Evolutionary conservation across 2,113 vertebrate genomes (phyloP).

Genomic region (Datnioides undecimradiatus): DNA sequence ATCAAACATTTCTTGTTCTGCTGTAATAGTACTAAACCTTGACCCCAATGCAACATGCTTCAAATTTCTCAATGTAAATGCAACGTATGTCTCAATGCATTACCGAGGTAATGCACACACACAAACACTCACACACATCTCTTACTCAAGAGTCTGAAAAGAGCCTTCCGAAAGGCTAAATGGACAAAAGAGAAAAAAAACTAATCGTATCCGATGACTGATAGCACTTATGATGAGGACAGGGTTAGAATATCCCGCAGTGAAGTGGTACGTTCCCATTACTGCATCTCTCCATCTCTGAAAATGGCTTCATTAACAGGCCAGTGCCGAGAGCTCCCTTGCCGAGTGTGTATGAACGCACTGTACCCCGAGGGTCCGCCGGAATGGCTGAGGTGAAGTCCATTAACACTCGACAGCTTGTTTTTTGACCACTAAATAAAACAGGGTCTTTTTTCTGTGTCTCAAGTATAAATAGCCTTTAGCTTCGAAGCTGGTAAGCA

Average conservation of each 20-base stretch:
- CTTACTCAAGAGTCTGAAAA: not conserved
- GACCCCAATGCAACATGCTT: not conserved
- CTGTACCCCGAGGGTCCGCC: conserved; percentile 67
- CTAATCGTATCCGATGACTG: conserved; percentile 70
- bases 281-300: conserved; percentile 71
- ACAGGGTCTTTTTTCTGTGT: conserved; percentile 65
- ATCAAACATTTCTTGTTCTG: conserved; percentile 5
- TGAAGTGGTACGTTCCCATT: conserved; percentile 76
- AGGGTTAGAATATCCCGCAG: conserved; percentile 77
- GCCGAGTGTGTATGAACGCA: conserved; percentile 52
- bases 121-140: not conserved
- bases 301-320: conserved; percentile 80
- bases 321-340: conserved; percentile 67
- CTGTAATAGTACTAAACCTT: conserved; percentile 1
- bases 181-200: conserved; percentile 36
- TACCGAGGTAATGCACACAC: not conserved
- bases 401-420: conserved; percentile 78
- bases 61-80: not conserved
- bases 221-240: conserved; percentile 76
- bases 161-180: conserved; percentile 20
- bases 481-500: conserved; percentile 28
- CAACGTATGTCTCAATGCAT: not conserved
- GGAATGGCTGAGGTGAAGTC: conserved; percentile 77
- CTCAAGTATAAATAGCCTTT: conserved; percentile 67
- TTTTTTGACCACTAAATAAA: conserved; percentile 82